A percentile compares a stretch with the other conserved stretches of the same genome.
These are phyloP conservation scores for Eupithecia abbreviata DNA, from an alignment of 2,888 invertebrate species.

Conservation along the genomic window DNA sequence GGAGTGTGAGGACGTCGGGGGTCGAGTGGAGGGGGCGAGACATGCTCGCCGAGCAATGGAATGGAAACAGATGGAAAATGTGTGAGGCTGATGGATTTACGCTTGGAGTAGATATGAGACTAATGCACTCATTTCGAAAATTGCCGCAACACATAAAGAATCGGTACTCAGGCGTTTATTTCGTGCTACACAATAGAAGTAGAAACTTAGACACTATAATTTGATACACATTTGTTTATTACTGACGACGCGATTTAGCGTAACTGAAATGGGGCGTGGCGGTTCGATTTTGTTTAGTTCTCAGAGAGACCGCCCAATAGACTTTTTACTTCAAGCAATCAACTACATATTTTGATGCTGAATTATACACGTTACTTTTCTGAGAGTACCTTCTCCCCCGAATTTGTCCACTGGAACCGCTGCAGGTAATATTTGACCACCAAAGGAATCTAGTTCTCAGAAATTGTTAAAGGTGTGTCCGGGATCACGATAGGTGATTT, in stretches of 20 bases:
- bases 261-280: not conserved
- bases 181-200: not conserved
- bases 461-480: not conserved
- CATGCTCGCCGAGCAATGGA: conserved; percentile 65
- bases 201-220: not conserved
- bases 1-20: conserved; percentile 39
- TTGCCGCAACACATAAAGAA: not conserved
- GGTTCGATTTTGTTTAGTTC: not conserved
- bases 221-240: not conserved
- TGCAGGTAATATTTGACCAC: not conserved
- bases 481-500: not conserved
- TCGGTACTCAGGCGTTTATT: not conserved
- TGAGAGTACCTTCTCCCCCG: not conserved
- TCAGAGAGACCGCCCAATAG: not conserved
- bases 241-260: not conserved
- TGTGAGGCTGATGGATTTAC: conserved; percentile 61
- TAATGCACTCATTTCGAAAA: not conserved
- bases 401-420: not conserved
- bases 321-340: not conserved
- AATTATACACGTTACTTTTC: not conserved
- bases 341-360: not conserved
- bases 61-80: conserved; percentile 67
- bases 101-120: not conserved
- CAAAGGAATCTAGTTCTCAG: not conserved
- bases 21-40: not conserved